phyloP scores from a whole-genome alignment of 1,140 invertebrate genomes.

The Drosophila pseudoananassae region DNA sequence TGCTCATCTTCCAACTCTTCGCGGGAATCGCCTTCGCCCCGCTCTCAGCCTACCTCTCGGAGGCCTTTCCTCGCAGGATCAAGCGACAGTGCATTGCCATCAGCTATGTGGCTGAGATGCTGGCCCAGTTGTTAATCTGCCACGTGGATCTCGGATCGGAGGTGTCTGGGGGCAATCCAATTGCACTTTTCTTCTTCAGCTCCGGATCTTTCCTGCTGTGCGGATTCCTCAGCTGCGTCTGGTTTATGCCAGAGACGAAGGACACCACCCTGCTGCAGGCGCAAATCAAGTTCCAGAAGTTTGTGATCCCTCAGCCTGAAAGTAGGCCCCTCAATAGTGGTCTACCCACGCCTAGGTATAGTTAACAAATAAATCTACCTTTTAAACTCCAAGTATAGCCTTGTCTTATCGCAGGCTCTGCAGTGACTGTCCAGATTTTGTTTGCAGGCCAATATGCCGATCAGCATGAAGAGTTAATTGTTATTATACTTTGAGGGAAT shows the following conservation, averaged over 20 bases:
- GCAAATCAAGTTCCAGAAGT: constrained; percentile 64
- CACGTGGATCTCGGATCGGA: constrained; percentile 19
- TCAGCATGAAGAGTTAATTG: constrained; percentile 32
- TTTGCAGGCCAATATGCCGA: constrained; percentile 7
- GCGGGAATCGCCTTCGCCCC: constrained; percentile 61
- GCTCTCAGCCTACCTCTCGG: constrained; percentile 66
- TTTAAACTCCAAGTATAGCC: not conserved
- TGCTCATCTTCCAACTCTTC: constrained; percentile 64
- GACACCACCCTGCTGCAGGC: constrained; percentile 60
- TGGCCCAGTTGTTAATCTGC: constrained; percentile 51
- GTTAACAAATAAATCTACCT: constrained; percentile 23
- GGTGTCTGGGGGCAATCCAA: not conserved
- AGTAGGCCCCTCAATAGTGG: constrained; percentile 17
- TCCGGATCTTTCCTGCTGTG: constrained; percentile 51
- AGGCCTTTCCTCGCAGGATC: constrained; percentile 66
- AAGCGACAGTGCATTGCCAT: constrained; percentile 67
- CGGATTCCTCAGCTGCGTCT: constrained; percentile 51
- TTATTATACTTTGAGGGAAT: constrained; percentile 10
- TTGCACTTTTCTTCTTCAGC: constrained; percentile 42
- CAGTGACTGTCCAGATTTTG: constrained; percentile 22
- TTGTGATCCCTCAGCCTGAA: constrained; percentile 39
- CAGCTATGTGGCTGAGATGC: constrained; percentile 55
- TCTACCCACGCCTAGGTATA: constrained; percentile 42
- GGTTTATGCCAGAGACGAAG: constrained; percentile 72
- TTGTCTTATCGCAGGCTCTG: constrained; percentile 16